Percentiles rank a stretch among this genome's conserved stretches.
Evolutionary conservation across 2,888 invertebrate genomes (phyloP).

Genomic region (Capitulum mitella): DNA sequence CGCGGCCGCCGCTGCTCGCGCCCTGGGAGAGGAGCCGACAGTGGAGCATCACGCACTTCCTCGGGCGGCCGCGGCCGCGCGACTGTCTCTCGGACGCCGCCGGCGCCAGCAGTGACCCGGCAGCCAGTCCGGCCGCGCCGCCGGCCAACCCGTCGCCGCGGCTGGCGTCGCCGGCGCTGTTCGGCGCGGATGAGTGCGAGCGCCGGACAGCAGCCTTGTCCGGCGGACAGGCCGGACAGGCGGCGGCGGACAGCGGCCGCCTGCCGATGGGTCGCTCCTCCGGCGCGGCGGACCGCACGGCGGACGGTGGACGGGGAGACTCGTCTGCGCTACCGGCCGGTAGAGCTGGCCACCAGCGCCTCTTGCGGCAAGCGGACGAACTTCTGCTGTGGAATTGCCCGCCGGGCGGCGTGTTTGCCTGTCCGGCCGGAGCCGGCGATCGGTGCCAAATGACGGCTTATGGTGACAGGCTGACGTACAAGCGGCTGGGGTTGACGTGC

Average conservation of each 20-base stretch:
- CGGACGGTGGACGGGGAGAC: no score
- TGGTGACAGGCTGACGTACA: neutral
- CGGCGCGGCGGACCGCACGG: no score
- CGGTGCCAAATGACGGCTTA: neutral
- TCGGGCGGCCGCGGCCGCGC: neutral
- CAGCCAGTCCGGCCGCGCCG: neutral
- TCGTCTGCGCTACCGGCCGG: no score
- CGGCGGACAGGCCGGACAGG: no score
- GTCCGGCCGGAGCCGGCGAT: neutral
- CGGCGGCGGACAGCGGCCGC: no score
- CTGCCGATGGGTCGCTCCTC: no score
- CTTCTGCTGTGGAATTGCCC: neutral
- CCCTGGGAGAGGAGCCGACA: conserved; percentile 6
- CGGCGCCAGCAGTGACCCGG: neutral
- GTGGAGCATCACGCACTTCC: neutral
- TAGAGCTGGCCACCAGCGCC: no score
- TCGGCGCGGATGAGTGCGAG: neutral
- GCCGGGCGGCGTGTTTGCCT: neutral
- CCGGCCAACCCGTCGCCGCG: neutral
- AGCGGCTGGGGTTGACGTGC: neutral
- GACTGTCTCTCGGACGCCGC: no score
- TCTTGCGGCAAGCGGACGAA: neutral
- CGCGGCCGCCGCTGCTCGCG: neutral
- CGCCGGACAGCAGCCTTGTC: neutral
- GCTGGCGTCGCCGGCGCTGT: neutral